Evolutionary conservation across 2,113 vertebrate genomes (phyloP).

Genomic region (Platichthys flesus): DNA sequence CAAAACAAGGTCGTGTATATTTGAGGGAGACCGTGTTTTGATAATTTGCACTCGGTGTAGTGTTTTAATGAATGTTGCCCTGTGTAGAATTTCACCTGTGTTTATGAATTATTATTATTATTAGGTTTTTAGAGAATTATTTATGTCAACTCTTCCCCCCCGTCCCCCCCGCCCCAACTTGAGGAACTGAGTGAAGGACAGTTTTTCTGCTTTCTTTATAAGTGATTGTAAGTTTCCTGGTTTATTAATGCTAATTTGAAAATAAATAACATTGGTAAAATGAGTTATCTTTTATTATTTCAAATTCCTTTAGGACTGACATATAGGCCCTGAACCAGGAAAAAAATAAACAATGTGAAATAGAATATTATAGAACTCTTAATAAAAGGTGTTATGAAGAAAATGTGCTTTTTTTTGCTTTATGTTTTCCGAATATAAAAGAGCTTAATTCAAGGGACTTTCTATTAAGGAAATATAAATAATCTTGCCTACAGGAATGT

Average conservation of each 20-base stretch:
- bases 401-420: conserved; percentile 33
- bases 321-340: conserved; percentile 61
- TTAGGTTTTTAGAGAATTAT: conserved; percentile 93
- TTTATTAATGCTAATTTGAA: conserved; percentile 80
- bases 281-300: conserved; percentile 74
- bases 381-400: conserved; percentile 84
- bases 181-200: conserved; percentile 87
- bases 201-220: conserved; percentile 89
- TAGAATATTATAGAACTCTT: conserved; percentile 79
- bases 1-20: conserved; percentile 96
- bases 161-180: conserved; percentile 11
- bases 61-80: conserved; percentile 94
- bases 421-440: not conserved
- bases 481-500: not conserved
- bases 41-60: conserved; percentile 98
- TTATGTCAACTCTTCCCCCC: conserved; percentile 96
- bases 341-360: conserved; percentile 63
- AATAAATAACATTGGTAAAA: conserved; percentile 79
- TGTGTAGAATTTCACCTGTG: conserved; percentile 93
- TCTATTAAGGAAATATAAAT: not conserved
- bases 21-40: conserved; percentile 89
- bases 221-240: conserved; percentile 91
- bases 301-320: conserved; percentile 62
- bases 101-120: conserved; percentile 88
- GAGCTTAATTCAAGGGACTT: too few relatives aligned